Percentiles rank a stretch among this genome's conserved stretches.
Conservation (phyloP, 2,113 vertebrate species). For the Myocastor coypus region DNA sequence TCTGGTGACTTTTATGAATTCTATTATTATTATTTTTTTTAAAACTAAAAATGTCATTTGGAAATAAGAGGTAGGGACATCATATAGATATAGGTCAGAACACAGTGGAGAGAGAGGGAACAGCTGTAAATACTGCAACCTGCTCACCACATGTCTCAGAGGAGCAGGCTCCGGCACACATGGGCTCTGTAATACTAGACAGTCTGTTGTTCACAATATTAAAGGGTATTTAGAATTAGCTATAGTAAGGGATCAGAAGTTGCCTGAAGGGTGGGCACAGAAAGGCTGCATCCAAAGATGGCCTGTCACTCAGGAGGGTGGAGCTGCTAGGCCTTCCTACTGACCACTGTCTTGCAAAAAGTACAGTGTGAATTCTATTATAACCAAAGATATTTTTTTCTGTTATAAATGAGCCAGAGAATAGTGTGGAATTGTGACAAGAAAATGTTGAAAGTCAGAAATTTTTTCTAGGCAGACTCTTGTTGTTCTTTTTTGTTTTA, state of each 20-base stretch:
- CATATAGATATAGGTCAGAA: constrained; percentile 86
- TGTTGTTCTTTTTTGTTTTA: background rate
- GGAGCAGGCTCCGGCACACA: constrained; percentile 81
- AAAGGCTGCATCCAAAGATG: constrained; percentile 88
- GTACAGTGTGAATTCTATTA: background rate
- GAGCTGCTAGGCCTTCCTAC: constrained; percentile 89
- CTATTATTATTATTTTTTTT: no score
- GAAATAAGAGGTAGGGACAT: constrained; percentile 83
- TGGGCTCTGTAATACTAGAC: constrained; percentile 87
- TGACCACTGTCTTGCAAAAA: constrained; percentile 87
- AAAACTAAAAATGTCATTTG: constrained; percentile 88
- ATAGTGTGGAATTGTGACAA: background rate
- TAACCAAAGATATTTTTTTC: background rate
- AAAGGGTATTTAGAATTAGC: constrained; percentile 91
- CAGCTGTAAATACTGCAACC: constrained; percentile 85
- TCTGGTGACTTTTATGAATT: background rate
- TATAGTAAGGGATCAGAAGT: constrained; percentile 86
- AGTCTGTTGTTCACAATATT: constrained; percentile 90
- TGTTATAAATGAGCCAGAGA: background rate
- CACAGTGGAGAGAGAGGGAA: constrained; percentile 84
- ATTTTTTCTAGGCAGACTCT: background rate
- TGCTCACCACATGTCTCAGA: constrained; percentile 82
- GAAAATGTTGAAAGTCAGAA: constrained; percentile 17
- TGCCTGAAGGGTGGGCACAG: constrained; percentile 87
- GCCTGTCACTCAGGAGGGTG: constrained; percentile 86